Evolutionary conservation across 1,140 invertebrate genomes (phyloP).

Genomic region (Diabrotica undecimpunctata): DNA sequence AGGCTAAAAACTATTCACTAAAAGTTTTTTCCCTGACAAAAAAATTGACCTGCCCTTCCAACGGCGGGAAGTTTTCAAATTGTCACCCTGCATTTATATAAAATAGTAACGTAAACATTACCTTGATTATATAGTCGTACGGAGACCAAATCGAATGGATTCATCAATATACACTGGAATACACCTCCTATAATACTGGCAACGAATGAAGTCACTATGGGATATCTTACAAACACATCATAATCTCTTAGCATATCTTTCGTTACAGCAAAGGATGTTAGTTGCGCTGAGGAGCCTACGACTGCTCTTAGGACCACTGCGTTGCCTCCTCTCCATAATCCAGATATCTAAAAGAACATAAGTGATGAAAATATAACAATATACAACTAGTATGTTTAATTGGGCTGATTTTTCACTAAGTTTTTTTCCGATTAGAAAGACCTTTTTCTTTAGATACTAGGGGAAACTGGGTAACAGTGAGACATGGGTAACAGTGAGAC

Average conservation of each 20-base stretch:
- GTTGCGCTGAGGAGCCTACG: slow-evolving; percentile 80
- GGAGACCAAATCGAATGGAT: slow-evolving; percentile 88
- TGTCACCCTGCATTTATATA: too few relatives aligned
- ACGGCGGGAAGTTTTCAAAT: too few relatives aligned
- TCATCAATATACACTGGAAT: slow-evolving; percentile 78
- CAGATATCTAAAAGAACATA: slow-evolving; percentile 46
- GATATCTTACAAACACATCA: slow-evolving; percentile 54
- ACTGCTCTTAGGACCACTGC: slow-evolving; percentile 73
- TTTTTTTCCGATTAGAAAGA: too few relatives aligned
- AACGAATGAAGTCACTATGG: slow-evolving; percentile 66
- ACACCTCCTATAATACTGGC: slow-evolving; percentile 79
- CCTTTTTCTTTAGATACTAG: too few relatives aligned
- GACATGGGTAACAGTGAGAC: too few relatives aligned
- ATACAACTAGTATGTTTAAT: too few relatives aligned
- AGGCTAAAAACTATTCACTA: too few relatives aligned
- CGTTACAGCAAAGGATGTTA: slow-evolving; percentile 74
- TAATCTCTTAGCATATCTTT: slow-evolving; percentile 61
- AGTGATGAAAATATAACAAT: background rate
- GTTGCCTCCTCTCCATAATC: slow-evolving; percentile 73
- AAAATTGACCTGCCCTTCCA: too few relatives aligned
- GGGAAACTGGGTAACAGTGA: too few relatives aligned
- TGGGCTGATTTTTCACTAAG: too few relatives aligned
- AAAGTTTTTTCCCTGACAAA: too few relatives aligned
- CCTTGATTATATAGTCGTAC: slow-evolving; percentile 90
- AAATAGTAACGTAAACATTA: slow-evolving; percentile 35